Base-by-base conservation (phyloP, 2,113 vertebrate genomes). In the Alligator sinensis region DNA sequence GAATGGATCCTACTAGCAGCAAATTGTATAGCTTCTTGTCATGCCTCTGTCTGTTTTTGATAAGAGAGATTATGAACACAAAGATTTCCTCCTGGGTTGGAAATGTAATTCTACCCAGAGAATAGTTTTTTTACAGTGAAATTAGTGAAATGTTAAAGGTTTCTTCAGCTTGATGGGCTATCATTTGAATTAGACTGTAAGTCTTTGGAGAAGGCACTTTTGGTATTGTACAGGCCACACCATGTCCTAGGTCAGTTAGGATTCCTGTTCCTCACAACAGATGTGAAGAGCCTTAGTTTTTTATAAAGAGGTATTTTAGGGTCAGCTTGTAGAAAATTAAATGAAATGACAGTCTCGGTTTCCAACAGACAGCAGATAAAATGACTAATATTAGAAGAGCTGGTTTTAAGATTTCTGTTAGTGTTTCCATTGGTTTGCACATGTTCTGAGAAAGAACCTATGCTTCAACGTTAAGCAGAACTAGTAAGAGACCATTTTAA, bases 381-480 rank as follows among this genome's bases (percentile, higher is more conserved):
- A 91, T 93, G 89, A 89, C 80, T 92, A 83, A 91, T 95, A 95
- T 16, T 68, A 21, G 84, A 94, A 96, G 87, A 95, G 34, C 57
- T 93, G 47, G 77, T 91, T 96, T 90, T 95, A 89, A 97, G 80
- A 85, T 95, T 95, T 97, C 86, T 92, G 82, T 87, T 95, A 83
- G 5, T 82, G 80, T 94, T 89, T 96, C 93, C 47, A 55, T 68
- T 92, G 85, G 54, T 95, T 92, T 98, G 96, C 97, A 98, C 96
- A 97, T 97, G 92, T 96, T 96, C 93, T 96, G 89, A 80, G 89
- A 96, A 97, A 91, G 63, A 94, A 78, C 63, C 4, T 19, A 38
- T 68, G 86, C 80, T 92, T 97, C 95, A 85, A 80, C 82, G 96
- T 97, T 86, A 92, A 95, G 94, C 14, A 62, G 91, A 80, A 88